A percentile compares a stretch with the other conserved stretches of the same genome.
These are phyloP conservation scores for Pollachius pollachius DNA, from an alignment of 2,113 vertebrate genomes.

Conservation along the genomic window DNA sequence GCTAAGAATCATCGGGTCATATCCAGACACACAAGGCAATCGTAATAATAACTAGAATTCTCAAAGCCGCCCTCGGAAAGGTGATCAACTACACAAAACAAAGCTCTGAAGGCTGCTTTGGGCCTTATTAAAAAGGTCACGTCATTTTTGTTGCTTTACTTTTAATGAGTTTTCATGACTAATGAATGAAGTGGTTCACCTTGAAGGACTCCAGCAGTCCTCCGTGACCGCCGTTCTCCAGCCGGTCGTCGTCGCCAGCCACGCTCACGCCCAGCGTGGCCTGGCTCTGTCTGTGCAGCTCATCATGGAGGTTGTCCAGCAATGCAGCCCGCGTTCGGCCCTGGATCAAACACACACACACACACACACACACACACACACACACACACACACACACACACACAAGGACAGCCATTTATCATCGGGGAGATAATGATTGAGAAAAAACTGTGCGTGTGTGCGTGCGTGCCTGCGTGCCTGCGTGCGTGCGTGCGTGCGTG, in stretches of 20 bases:
- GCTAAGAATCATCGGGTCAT: too few relatives aligned
- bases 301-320: constrained; percentile 90
- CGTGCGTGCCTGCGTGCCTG: constrained; percentile 14
- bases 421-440: not conserved
- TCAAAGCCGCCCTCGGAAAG: too few relatives aligned
- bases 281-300: constrained; percentile 89
- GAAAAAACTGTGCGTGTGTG: constrained; percentile 7
- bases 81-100: too few relatives aligned
- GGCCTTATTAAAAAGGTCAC: too few relatives aligned
- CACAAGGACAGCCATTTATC: not conserved
- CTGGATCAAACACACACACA: constrained; percentile 60
- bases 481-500: constrained; percentile 4
- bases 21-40: too few relatives aligned
- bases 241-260: constrained; percentile 84
- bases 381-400: constrained; percentile 3
- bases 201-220: constrained; percentile 94
- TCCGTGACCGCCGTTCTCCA: constrained; percentile 86
- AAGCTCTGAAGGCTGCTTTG: too few relatives aligned
- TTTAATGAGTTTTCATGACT: too few relatives aligned
- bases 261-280: constrained; percentile 83
- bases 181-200: constrained; percentile 68
- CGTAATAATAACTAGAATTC: too few relatives aligned
- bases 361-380: constrained; percentile 17
- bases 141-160: too few relatives aligned
- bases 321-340: constrained; percentile 86